phyloP scores from a whole-genome alignment of 2,113 vertebrate species.

The Setophaga petechia region DNA sequence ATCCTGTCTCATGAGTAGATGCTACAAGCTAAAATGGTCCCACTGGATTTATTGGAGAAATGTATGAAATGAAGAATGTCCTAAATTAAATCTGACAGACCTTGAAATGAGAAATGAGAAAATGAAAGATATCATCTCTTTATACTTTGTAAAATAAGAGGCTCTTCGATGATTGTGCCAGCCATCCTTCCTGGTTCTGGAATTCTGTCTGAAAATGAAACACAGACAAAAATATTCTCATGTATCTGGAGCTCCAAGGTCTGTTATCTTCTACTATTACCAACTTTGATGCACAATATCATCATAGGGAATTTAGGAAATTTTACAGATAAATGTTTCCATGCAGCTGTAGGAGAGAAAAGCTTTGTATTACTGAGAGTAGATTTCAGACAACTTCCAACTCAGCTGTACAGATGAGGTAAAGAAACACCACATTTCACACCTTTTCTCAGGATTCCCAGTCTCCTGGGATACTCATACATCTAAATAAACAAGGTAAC shows the following conservation, averaged over 20 bases:
- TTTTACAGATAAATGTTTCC: background rate
- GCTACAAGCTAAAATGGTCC: background rate
- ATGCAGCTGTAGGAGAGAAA: background rate
- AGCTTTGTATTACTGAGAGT: background rate
- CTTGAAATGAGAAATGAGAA: background rate
- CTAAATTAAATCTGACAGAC: background rate
- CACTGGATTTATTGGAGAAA: background rate
- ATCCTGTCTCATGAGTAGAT: background rate
- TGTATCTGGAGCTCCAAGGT: background rate
- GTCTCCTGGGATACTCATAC: background rate
- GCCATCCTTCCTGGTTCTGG: slow-evolving; percentile 1
- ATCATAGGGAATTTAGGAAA: background rate
- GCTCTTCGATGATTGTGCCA: background rate
- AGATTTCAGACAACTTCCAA: background rate
- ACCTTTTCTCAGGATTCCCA: background rate
- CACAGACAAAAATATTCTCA: background rate
- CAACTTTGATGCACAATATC: background rate
- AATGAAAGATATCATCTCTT: slow-evolving; percentile 47
- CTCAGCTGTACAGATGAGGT: background rate
- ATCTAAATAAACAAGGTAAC: background rate
- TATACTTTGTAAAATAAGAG: background rate
- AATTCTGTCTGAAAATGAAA: slow-evolving; percentile 61
- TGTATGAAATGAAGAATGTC: background rate
- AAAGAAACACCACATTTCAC: background rate
- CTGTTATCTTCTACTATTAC: background rate